Percentiles rank a stretch among this genome's conserved stretches.
Conservation (phyloP, 1,140 invertebrate genomes). For the Leptinotarsa undecemlineata region DNA sequence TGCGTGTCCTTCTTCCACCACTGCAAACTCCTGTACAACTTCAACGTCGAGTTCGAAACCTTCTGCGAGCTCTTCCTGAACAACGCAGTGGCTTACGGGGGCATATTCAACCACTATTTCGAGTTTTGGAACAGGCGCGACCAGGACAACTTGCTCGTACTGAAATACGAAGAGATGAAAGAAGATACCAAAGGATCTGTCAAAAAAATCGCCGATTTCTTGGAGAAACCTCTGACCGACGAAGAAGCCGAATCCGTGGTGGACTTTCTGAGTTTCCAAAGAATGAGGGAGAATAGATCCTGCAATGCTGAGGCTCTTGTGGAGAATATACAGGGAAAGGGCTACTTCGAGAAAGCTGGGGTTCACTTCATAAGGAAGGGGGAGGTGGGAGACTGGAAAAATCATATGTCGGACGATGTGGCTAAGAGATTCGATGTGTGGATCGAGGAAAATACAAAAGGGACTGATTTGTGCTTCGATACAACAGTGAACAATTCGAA, state of each 20-base stretch:
- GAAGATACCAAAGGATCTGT: constrained; percentile 67
- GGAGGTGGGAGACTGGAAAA: constrained; percentile 82
- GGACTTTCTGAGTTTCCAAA: constrained; percentile 77
- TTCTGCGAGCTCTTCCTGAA: constrained; percentile 79
- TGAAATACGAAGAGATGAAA: constrained; percentile 88
- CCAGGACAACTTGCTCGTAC: constrained; percentile 76
- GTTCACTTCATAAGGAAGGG: constrained; percentile 79
- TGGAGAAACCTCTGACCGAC: constrained; percentile 69
- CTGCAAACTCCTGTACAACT: constrained; percentile 69
- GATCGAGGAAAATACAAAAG: constrained; percentile 68
- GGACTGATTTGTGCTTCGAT: constrained; percentile 64
- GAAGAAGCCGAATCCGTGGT: constrained; percentile 68
- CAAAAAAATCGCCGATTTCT: constrained; percentile 71
- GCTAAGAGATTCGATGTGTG: constrained; percentile 74
- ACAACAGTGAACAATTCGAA: background rate
- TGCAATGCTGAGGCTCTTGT: constrained; percentile 69
- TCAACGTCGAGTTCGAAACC: constrained; percentile 76
- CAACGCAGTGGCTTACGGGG: constrained; percentile 56
- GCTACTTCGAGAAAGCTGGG: constrained; percentile 60
- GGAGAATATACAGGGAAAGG: constrained; percentile 57
- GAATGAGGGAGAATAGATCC: constrained; percentile 77
- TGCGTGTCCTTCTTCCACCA: constrained; percentile 93
- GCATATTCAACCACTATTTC: constrained; percentile 69
- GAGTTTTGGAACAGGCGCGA: constrained; percentile 74
- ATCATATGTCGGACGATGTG: constrained; percentile 75